phyloP scores from a whole-genome alignment of 2,888 invertebrate genomes.

The Watsonalla cultraria region DNA sequence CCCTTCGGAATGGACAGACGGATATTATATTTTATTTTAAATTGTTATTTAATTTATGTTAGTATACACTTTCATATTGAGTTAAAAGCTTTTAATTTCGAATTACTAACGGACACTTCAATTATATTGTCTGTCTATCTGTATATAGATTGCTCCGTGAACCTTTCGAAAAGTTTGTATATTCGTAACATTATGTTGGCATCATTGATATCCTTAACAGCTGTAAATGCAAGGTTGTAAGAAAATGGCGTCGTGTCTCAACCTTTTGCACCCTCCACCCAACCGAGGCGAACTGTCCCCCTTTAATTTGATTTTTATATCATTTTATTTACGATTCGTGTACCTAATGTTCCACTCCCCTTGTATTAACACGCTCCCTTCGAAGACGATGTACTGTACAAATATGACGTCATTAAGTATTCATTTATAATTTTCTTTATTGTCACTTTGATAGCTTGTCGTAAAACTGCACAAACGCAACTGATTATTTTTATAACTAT shows the following conservation, averaged over 20 bases:
- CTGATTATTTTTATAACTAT: background rate
- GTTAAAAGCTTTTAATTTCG: too few relatives aligned
- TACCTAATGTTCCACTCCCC: background rate
- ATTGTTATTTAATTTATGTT: too few relatives aligned
- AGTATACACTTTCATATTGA: too few relatives aligned
- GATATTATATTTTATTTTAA: too few relatives aligned
- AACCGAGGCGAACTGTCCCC: background rate
- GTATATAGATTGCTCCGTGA: too few relatives aligned
- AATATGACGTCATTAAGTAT: constrained; percentile 1
- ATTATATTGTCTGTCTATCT: too few relatives aligned
- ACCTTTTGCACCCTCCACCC: background rate
- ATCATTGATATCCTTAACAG: too few relatives aligned
- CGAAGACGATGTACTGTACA: background rate
- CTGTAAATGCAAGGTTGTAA: background rate
- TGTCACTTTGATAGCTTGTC: background rate
- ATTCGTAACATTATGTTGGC: too few relatives aligned
- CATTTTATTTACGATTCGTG: background rate
- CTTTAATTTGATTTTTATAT: background rate
- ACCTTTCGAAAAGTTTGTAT: too few relatives aligned
- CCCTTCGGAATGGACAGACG: too few relatives aligned
- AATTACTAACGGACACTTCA: too few relatives aligned
- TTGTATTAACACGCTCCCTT: background rate
- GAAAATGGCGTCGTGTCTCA: background rate
- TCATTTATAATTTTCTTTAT: constrained; percentile 2
- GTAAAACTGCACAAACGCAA: background rate